Base-by-base conservation (phyloP, 2,797 vertebrate genomes). In the Spinibarbus caldwelli region DNA sequence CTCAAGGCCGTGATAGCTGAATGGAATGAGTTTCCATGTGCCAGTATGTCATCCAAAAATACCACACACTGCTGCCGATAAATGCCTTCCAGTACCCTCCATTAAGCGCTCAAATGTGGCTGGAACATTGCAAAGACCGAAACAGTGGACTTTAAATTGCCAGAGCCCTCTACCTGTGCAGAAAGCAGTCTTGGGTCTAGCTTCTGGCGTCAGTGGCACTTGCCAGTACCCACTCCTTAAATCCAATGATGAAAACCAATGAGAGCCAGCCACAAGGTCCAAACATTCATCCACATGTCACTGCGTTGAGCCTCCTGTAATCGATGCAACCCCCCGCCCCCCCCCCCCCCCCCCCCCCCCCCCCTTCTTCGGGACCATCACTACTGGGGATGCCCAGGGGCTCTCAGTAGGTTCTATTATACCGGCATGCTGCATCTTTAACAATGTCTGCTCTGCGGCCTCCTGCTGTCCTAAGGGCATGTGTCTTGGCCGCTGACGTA, bases 341-440 rank as follows among this genome's bases (percentile, higher is more conserved):
- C n/a, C n/a, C n/a, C n/a, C n/a, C n/a, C n/a, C n/a, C n/a, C n/a
- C n/a, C n/a, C 62, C 43, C 57, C n/a, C 54, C 47, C 85, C 45
- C 49, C 54, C 82, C 38, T 5, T 12, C 54, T 59, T 59, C 1
- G 23, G 54, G 54, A n/a, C 23, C 54, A 57, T 57, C 2, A n/a
- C 21, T n/a, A 89, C 80, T 0, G 31, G 57, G 0, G 85, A 23
- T 6, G 71, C 70, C 86, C 75, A 89, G 1, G 85, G 41, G 17
- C 87, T 90, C n/a, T 80, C 73, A n/a, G 73, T 86, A 4, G 88
- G 83, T 26, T 89, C n/a, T n/a, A n/a, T n/a, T n/a, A n/a, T n/a
- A n/a, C n/a, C n/a, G n/a, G n/a, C n/a, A n/a, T n/a, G n/a, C 75
- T 73, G 47, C 88, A 89, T 89, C 3, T 47, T 45, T 0, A 31